Conservation (phyloP, 2,113 vertebrate genomes). For the Brachyistius frenatus region DNA sequence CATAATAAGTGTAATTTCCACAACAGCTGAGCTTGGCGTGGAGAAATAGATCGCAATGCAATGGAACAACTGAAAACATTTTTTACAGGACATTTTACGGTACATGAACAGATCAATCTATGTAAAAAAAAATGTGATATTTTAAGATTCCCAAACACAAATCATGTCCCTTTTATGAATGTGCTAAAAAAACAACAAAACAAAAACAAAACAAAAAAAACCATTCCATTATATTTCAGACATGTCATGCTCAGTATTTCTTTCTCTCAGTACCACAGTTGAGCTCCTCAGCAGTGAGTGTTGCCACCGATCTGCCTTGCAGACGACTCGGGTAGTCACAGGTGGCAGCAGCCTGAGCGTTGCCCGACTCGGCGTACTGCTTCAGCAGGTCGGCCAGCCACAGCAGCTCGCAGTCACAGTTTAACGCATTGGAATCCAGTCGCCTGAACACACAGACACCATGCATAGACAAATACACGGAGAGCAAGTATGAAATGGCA, state of each 20-base stretch:
- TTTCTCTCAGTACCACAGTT: constrained; percentile 90
- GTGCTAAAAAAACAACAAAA: background rate
- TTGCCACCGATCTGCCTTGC: constrained; percentile 95
- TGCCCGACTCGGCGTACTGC: constrained; percentile 92
- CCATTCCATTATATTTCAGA: background rate
- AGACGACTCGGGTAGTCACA: constrained; percentile 93
- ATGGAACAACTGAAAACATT: too few species aligned
- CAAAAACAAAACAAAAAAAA: too few species aligned
- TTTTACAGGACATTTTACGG: too few species aligned
- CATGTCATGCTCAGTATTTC: background rate
- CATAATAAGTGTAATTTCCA: too few species aligned
- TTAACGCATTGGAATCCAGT: constrained; percentile 94
- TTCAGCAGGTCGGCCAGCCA: constrained; percentile 96
- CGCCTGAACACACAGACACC: constrained; percentile 84
- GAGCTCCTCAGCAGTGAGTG: constrained; percentile 94
- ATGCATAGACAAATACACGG: constrained; percentile 19
- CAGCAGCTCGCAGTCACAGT: constrained; percentile 96
- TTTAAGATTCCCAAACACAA: too few species aligned
- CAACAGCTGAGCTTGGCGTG: too few species aligned
- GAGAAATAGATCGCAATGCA: too few species aligned
- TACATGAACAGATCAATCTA: too few species aligned
- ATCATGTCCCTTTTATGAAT: background rate
- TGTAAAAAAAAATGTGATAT: too few species aligned
- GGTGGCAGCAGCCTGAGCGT: constrained; percentile 95
- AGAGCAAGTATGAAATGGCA: background rate